Percentiles rank a stretch among this genome's conserved stretches.
Conservation (phyloP, 2,888 invertebrate species). For the Beris morrisii region DNA sequence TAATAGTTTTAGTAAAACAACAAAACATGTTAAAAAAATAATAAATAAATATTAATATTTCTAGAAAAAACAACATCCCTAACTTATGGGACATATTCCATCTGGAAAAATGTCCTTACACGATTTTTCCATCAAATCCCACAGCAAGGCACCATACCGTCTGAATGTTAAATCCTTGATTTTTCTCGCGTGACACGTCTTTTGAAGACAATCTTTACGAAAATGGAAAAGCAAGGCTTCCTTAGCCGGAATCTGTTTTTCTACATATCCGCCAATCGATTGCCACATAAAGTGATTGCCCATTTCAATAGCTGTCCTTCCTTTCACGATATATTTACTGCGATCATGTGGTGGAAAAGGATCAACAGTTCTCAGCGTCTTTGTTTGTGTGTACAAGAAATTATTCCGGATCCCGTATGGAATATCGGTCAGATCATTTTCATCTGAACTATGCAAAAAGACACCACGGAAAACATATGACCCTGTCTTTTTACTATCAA, state of each 20-base stretch:
- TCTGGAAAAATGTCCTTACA: constrained; percentile 48
- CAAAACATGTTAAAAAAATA: no score
- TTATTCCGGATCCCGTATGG: constrained; percentile 48
- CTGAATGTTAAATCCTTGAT: constrained; percentile 50
- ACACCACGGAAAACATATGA: constrained; percentile 57
- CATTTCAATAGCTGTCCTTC: constrained; percentile 80
- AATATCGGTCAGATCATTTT: constrained; percentile 51
- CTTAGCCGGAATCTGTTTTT: constrained; percentile 47
- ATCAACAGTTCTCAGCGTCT: constrained; percentile 49
- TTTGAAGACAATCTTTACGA: constrained; percentile 50
- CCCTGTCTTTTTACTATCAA: constrained; percentile 51
- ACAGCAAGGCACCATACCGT: constrained; percentile 51
- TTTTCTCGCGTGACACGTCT: constrained; percentile 45
- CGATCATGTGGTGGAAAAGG: constrained; percentile 69
- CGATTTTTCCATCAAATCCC: constrained; percentile 51
- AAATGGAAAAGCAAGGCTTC: constrained; percentile 54
- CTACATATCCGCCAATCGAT: constrained; percentile 46
- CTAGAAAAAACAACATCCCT: no score
- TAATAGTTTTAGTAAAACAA: no score
- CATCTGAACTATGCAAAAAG: constrained; percentile 57
- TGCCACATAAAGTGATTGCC: constrained; percentile 80
- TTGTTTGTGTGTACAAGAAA: constrained; percentile 54
- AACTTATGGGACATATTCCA: constrained; percentile 47
- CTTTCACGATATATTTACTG: constrained; percentile 84
- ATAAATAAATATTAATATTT: no score